Percentiles rank a stretch among this genome's conserved stretches.
Evolutionary conservation across 1,140 invertebrate genomes (phyloP).

Genomic region (Oryctes rhinoceros): DNA sequence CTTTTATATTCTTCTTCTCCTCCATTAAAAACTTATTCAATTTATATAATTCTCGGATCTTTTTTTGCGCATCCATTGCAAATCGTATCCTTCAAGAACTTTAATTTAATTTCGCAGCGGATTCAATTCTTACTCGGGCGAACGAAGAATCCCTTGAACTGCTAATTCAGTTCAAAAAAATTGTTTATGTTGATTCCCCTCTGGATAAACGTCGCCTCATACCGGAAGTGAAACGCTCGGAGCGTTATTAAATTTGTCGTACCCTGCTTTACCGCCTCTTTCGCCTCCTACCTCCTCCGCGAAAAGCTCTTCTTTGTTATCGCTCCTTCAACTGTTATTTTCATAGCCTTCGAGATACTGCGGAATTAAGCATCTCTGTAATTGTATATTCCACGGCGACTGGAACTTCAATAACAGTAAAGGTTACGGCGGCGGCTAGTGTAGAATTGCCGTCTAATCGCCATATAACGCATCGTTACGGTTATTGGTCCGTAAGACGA

Average conservation of each 20-base stretch:
- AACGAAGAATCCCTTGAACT: too few species aligned
- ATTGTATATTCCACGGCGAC: conserved; percentile 4
- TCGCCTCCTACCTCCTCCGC: not conserved
- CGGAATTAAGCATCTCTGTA: not conserved
- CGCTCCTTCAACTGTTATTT: conserved; percentile 17
- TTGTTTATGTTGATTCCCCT: not conserved
- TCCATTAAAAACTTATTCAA: too few species aligned
- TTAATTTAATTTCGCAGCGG: too few species aligned
- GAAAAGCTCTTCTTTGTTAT: not conserved
- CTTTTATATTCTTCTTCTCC: too few species aligned
- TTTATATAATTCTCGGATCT: too few species aligned
- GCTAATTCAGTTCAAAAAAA: not conserved
- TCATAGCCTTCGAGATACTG: not conserved
- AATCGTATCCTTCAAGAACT: too few species aligned
- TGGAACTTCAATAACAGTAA: not conserved
- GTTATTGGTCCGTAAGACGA: not conserved
- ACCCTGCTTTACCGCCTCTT: not conserved
- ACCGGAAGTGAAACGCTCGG: not conserved
- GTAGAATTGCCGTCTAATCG: conserved; percentile 9
- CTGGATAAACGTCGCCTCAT: not conserved
- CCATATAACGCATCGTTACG: not conserved
- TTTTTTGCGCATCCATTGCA: too few species aligned
- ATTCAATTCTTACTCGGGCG: too few species aligned
- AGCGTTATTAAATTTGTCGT: not conserved
- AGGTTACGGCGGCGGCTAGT: not conserved